A percentile compares a stretch with the other conserved stretches of the same genome.
Evolutionary conservation across 2,888 invertebrate genomes (phyloP).

Genomic region (Serripes groenlandicus): DNA sequence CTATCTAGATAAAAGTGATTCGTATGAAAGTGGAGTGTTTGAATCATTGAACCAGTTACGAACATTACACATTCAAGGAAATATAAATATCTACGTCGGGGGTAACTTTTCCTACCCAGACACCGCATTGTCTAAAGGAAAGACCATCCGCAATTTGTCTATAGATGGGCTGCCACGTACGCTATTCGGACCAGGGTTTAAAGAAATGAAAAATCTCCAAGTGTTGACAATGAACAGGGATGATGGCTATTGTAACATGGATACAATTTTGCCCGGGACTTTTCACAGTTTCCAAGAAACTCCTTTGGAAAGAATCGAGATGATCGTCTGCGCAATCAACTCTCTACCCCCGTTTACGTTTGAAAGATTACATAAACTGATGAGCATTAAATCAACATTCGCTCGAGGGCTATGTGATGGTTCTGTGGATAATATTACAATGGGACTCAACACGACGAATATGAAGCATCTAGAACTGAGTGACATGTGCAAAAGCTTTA

Average conservation of each 20-base stretch:
- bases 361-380: neutral
- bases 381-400: slow-evolving; percentile 1
- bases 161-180: neutral
- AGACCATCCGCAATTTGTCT: neutral
- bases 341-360: neutral
- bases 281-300: slow-evolving; percentile 2
- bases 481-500: neutral
- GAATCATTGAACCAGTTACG: neutral
- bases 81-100: neutral
- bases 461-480: neutral
- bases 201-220: neutral
- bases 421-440: neutral
- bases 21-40: neutral
- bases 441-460: slow-evolving; percentile 2
- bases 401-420: neutral
- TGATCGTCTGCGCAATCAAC: neutral
- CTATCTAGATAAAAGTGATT: neutral
- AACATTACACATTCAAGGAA: neutral
- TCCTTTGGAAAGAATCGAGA: neutral
- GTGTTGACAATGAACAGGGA: neutral
- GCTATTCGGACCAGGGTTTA: neutral
- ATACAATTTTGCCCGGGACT: neutral
- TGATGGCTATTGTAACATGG: slow-evolving; percentile 5
- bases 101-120: neutral
- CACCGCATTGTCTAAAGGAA: neutral